Evolutionary conservation across 2,888 invertebrate genomes (phyloP), one percentile per base, ranked within the genome.

Genomic region (Troides aeacus): DNA sequence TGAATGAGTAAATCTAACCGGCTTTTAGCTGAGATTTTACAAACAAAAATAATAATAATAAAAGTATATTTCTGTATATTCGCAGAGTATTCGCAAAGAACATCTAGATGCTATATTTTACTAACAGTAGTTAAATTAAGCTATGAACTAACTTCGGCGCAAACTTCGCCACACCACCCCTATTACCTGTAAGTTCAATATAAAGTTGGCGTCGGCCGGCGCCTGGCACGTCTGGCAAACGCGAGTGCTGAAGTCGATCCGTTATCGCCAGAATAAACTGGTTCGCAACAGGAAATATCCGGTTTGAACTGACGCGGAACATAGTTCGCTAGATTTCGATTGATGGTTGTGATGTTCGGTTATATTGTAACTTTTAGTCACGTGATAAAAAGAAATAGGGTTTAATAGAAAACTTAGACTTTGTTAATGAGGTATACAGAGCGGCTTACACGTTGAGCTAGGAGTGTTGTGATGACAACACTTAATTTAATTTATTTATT

Each of bases 181-280:
- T 61, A 69, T 67, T 68, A 72, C 72, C 81, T 84, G 83, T 81
- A 86, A 86, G 84, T 80, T 84, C 81, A 82, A 80, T 82, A 81
- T 79, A 79, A 76, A 79, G 81, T 77, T 69, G 72, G 84, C 79
- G 78, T 74, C 73, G 68, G 67, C 72, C 72, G 75, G 78, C 79
- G 83, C 84, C 86, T 83, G 87, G 87, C 78, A 87, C 85, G 79
- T 74, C 57, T 46, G 46, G 42, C 24, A 42, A 57, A 21, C 7
- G 56, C 18, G n/a, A 46, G 30, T 39, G 66, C 36, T 30, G 53
- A 69, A 65, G 70, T 50, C 70, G 69, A 72, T 76, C 77, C 74
- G 77, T 74, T 74, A 76, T 75, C 73, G 74, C 76, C 69, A 70
- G 74, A 67, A 73, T 71, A 64, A 64, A 70, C 75, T 70, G 71